These are phyloP conservation scores for Paradisaea rubra DNA, from an alignment of 2,113 vertebrate genomes.

Conservation along the genomic window DNA sequence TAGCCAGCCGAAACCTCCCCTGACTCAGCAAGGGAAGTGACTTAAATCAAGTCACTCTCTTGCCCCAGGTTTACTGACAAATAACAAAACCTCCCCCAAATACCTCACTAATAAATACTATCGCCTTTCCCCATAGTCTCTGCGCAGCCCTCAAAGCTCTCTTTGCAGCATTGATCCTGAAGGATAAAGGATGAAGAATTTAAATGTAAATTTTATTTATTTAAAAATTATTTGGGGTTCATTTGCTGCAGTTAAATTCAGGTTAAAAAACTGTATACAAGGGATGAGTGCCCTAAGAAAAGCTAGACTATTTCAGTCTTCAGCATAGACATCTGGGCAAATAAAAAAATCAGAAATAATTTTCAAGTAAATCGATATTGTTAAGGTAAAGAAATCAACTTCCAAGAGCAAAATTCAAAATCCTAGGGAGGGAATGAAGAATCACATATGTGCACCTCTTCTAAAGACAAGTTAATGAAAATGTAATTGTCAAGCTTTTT, in stretches of 20 bases:
- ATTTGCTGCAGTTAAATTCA: not conserved
- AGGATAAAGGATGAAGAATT: not conserved
- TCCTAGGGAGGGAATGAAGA: not conserved
- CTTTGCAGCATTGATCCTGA: not conserved
- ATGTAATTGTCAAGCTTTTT: not conserved
- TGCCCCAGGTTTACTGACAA: not conserved
- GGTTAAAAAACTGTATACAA: not conserved
- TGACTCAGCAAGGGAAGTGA: not conserved
- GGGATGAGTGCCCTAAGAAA: not conserved
- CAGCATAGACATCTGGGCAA: not conserved
- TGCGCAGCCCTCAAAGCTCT: not conserved
- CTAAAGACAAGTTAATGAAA: not conserved
- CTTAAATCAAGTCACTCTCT: not conserved
- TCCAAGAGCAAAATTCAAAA: not conserved
- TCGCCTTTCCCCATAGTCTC: not conserved
- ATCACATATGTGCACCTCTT: not conserved
- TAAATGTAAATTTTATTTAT: not conserved
- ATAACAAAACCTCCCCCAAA: not conserved
- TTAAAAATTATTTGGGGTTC: not conserved
- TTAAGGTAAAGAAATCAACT: not conserved
- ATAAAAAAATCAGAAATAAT: not conserved
- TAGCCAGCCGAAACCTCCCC: not conserved
- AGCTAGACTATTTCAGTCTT: not conserved
- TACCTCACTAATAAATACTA: not conserved
- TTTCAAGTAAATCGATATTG: not conserved